Conservation (phyloP, 2,113 vertebrate species). For the Mus musculus region DNA sequence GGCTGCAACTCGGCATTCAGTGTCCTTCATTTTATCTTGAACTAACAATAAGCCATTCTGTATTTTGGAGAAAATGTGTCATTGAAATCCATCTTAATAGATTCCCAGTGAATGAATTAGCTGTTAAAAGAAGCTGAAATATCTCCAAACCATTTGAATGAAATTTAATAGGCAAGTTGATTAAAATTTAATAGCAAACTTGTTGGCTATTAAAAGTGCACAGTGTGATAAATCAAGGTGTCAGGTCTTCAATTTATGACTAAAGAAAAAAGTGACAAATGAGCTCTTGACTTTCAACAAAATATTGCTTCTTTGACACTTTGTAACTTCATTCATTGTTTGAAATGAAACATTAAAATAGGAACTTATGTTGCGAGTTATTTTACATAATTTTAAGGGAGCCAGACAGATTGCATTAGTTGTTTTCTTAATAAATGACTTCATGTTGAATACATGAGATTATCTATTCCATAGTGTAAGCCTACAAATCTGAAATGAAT, state of each 20-base stretch:
- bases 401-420: background rate
- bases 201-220: slow-evolving; percentile 85
- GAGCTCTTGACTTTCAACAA: slow-evolving; percentile 58
- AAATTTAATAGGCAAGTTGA: slow-evolving; percentile 88
- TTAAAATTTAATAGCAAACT: slow-evolving; percentile 88
- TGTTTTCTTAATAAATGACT: slow-evolving; percentile 17
- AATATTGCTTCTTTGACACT: slow-evolving; percentile 70
- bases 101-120: slow-evolving; percentile 86
- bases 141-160: slow-evolving; percentile 84
- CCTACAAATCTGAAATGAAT: background rate
- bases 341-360: slow-evolving; percentile 69
- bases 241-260: slow-evolving; percentile 76
- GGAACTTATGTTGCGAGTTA: slow-evolving; percentile 33
- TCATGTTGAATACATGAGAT: background rate
- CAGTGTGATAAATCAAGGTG: slow-evolving; percentile 83
- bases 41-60: slow-evolving; percentile 58
- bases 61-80: slow-evolving; percentile 78
- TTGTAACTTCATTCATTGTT: slow-evolving; percentile 71
- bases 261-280: slow-evolving; percentile 63
- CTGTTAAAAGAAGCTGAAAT: slow-evolving; percentile 82
- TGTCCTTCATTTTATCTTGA: slow-evolving; percentile 58
- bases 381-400: background rate
- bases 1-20: slow-evolving; percentile 5
- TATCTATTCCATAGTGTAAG: background rate
- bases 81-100: slow-evolving; percentile 84